Percentiles rank a stretch among this genome's conserved stretches.
These are phyloP conservation scores for Penelope pileata DNA, from an alignment of 2,113 vertebrate genomes.

Conservation along the genomic window DNA sequence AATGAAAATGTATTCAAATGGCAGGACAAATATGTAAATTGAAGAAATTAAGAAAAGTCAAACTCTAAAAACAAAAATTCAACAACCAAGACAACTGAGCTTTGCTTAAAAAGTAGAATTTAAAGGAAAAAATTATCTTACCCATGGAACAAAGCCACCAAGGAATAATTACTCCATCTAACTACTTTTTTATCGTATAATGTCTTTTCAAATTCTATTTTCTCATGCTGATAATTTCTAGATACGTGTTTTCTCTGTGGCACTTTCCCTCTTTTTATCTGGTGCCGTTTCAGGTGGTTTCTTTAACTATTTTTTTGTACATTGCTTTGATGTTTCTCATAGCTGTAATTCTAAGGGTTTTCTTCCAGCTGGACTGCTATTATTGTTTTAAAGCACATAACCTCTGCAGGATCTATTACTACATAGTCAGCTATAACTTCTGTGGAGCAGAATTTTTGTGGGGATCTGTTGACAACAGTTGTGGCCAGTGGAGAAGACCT, in stretches of 20 bases:
- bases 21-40: neutral
- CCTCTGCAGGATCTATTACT: accelerated
- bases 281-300: neutral
- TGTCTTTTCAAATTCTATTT: neutral
- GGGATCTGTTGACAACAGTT: neutral
- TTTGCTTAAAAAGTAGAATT: neutral
- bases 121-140: neutral
- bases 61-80: neutral
- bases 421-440: neutral
- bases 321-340: neutral
- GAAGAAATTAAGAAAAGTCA: neutral
- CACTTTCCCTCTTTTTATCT: neutral
- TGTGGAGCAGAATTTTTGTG: neutral
- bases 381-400: neutral
- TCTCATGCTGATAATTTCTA: neutral
- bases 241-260: neutral
- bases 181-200: neutral
- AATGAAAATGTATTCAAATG: neutral
- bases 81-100: neutral
- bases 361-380: accelerated
- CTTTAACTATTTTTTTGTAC: neutral
- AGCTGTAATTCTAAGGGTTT: neutral
- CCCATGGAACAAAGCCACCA: neutral
- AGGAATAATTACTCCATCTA: neutral
- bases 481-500: neutral